phyloP scores from a whole-genome alignment of 2,113 vertebrate genomes.

The Genyomyrus donnyi region DNA sequence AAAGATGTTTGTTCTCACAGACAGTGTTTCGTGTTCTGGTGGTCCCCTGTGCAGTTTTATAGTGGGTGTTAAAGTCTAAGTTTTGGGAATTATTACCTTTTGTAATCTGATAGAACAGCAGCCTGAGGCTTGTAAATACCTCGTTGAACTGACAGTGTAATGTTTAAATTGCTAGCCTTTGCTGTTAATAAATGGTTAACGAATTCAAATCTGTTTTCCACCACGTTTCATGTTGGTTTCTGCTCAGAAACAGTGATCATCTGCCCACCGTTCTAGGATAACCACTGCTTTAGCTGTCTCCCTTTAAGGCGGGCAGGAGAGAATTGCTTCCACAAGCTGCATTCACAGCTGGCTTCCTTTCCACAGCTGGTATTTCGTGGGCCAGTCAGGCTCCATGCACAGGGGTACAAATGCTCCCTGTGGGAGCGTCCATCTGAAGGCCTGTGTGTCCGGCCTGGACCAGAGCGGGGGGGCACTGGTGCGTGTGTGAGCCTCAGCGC shows the following conservation, averaged over 20 bases:
- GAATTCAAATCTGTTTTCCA: not conserved
- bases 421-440: not conserved
- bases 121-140: not conserved
- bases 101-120: not conserved
- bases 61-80: not conserved
- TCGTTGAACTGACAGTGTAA: not conserved
- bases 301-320: not conserved
- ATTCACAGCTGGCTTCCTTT: not conserved
- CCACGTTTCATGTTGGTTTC: not conserved
- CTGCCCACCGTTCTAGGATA: not conserved
- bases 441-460: not conserved
- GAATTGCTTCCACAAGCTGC: not conserved
- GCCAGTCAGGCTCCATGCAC: not conserved
- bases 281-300: not conserved
- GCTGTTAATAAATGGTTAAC: slow-evolving; percentile 3
- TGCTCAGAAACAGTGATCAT: not conserved
- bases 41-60: not conserved
- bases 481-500: not conserved
- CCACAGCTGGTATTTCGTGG: not conserved
- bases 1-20: not conserved
- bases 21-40: not conserved
- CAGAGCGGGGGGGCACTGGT: not conserved
- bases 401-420: not conserved
- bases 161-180: not conserved
- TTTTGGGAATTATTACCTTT: slow-evolving; percentile 7